Percentiles rank a stretch among this genome's conserved stretches.
phyloP scores from a whole-genome alignment of 2,797 vertebrate species.

The Siniperca undulata region DNA sequence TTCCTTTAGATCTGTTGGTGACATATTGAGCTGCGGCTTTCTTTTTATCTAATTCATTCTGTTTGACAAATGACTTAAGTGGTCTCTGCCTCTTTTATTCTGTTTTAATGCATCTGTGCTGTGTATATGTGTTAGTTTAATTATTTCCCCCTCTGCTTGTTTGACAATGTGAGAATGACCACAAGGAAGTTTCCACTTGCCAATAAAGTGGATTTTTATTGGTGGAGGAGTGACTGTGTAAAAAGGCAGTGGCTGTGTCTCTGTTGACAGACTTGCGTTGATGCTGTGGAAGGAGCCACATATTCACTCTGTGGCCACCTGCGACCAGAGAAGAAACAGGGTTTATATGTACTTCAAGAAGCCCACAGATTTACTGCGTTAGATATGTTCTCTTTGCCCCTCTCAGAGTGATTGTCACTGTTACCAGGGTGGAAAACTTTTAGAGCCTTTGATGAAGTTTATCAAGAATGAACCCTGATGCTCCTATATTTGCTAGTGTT shows the following conservation, averaged over 20 bases:
- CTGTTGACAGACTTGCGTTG: constrained; percentile 77
- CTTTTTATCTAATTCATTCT: constrained; percentile 73
- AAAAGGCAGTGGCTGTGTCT: constrained; percentile 65
- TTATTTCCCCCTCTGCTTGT: constrained; percentile 76
- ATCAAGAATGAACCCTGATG: constrained; percentile 19
- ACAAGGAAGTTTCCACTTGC: constrained; percentile 85
- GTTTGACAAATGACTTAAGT: constrained; percentile 76
- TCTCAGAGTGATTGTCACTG: constrained; percentile 30
- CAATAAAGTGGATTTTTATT: constrained; percentile 79
- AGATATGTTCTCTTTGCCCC: constrained; percentile 47
- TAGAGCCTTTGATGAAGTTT: constrained; percentile 55
- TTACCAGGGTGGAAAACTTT: constrained; percentile 50
- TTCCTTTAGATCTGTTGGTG: constrained; percentile 53
- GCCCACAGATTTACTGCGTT: constrained; percentile 58
- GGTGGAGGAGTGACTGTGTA: constrained; percentile 71
- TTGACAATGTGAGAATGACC: constrained; percentile 80
- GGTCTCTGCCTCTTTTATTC: constrained; percentile 63
- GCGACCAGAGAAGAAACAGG: constrained; percentile 40
- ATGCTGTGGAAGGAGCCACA: constrained; percentile 71
- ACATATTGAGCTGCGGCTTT: constrained; percentile 58
- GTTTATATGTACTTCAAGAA: constrained; percentile 69
- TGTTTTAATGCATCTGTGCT: constrained; percentile 68
- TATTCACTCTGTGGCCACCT: constrained; percentile 70
- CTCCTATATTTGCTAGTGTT: constrained; percentile 28
- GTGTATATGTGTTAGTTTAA: constrained; percentile 75